Evolutionary conservation across 2,113 vertebrate species (phyloP).

Genomic region (Oreotrochilus melanogaster): DNA sequence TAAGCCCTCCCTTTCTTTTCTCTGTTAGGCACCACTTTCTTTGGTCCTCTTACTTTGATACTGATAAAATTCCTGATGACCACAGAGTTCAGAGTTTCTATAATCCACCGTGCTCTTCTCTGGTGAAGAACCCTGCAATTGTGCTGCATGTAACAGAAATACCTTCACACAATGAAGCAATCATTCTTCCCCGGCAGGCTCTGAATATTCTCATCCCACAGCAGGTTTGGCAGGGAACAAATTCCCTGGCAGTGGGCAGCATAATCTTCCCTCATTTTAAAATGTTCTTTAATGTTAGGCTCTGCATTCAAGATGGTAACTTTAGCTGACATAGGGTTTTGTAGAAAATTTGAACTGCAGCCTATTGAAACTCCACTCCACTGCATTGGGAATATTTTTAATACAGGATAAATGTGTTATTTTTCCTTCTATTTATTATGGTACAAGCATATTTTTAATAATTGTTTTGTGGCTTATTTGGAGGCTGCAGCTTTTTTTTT

Average conservation of each 20-base stretch:
- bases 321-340: slow-evolving; percentile 57
- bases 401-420: slow-evolving; percentile 35
- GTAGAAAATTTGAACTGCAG: slow-evolving; percentile 56
- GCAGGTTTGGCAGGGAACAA: slow-evolving; percentile 50
- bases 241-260: slow-evolving; percentile 50
- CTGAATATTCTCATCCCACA: slow-evolving; percentile 60
- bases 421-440: slow-evolving; percentile 34
- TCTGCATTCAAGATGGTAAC: slow-evolving; percentile 41
- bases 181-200: slow-evolving; percentile 48
- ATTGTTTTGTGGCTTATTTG: background rate
- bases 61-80: slow-evolving; percentile 60
- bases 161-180: slow-evolving; percentile 59
- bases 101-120: slow-evolving; percentile 29
- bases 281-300: slow-evolving; percentile 50
- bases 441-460: background rate
- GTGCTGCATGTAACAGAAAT: slow-evolving; percentile 56
- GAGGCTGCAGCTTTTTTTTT: background rate
- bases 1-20: slow-evolving; percentile 73
- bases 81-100: slow-evolving; percentile 49
- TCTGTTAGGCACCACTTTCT: slow-evolving; percentile 57
- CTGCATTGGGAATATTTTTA: slow-evolving; percentile 50
- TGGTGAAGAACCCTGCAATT: slow-evolving; percentile 55
- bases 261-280: slow-evolving; percentile 61
- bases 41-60: slow-evolving; percentile 48
- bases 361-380: slow-evolving; percentile 31